These are phyloP conservation scores for Brienomyrus brachyistius DNA, from an alignment of 2,113 vertebrate genomes.

Conservation along the genomic window DNA sequence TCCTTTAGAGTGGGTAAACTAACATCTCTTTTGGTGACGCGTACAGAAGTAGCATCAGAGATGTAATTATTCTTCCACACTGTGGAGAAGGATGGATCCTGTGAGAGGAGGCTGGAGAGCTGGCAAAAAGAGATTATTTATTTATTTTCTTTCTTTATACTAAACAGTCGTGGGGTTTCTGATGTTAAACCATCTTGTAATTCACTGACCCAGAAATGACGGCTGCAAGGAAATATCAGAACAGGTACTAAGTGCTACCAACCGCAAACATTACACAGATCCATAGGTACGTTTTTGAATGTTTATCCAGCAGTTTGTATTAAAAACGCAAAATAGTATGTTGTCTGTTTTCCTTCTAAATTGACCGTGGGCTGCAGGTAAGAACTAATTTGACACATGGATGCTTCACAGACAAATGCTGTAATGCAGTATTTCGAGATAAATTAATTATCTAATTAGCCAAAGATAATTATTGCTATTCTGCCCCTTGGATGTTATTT, in stretches of 20 bases:
- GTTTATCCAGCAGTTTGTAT: not conserved
- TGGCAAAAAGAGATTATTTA: no score
- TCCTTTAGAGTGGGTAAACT: constrained; percentile 12
- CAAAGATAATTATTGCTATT: not conserved
- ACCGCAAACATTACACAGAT: not conserved
- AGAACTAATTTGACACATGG: not conserved
- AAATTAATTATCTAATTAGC: not conserved
- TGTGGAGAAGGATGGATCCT: constrained; percentile 4
- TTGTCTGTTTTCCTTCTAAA: not conserved
- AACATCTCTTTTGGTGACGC: constrained; percentile 9
- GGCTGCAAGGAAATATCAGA: not conserved
- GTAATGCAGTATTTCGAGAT: not conserved
- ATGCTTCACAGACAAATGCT: not conserved
- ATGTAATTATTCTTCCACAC: constrained; percentile 25
- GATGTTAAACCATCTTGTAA: constrained; percentile 13
- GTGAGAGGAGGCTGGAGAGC: not conserved
- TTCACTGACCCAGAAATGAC: not conserved
- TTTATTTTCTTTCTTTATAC: not conserved
- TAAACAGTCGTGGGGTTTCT: not conserved
- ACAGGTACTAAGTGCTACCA: not conserved
- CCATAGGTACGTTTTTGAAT: not conserved
- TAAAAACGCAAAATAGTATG: not conserved
- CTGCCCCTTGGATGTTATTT: not conserved
- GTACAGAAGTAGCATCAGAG: constrained; percentile 9
- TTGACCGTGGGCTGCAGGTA: not conserved